Percentiles rank a stretch among this genome's conserved stretches.
Conservation (phyloP, 2,888 invertebrate genomes). For the Metopia argyrocephala region DNA sequence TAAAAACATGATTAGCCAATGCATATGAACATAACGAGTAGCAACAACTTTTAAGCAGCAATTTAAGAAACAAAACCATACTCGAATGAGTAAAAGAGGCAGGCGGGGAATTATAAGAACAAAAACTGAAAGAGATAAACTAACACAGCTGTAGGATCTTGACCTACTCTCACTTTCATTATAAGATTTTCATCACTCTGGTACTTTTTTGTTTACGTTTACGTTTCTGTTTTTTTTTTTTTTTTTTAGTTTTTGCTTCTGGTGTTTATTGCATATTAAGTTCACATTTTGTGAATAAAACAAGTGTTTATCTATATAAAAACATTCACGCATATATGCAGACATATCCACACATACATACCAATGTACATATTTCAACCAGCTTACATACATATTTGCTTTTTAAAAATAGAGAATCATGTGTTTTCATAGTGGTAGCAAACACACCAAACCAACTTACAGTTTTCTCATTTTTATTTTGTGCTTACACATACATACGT, state of each 20-base stretch:
- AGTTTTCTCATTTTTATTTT: slow-evolving; percentile 24
- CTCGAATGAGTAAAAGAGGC: too few species aligned
- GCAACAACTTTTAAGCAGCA: background rate
- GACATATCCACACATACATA: background rate
- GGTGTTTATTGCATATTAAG: slow-evolving; percentile 36
- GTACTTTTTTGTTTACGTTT: background rate
- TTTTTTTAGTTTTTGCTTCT: slow-evolving; percentile 10
- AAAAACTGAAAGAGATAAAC: background rate
- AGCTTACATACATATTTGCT: background rate
- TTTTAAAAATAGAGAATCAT: background rate
- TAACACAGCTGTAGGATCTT: slow-evolving; percentile 25
- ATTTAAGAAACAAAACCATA: background rate
- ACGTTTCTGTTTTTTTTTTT: background rate
- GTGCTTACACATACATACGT: too few species aligned
- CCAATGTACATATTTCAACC: too few species aligned
- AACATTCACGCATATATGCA: background rate
- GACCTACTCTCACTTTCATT: slow-evolving; percentile 35
- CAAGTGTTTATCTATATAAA: slow-evolving; percentile 8
- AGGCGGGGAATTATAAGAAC: background rate
- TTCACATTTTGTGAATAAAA: slow-evolving; percentile 36
- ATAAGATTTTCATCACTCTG: background rate
- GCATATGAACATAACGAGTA: background rate
- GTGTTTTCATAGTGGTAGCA: too few species aligned
- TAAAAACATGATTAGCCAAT: background rate
- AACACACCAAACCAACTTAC: too few species aligned